Evolutionary conservation across 2,113 vertebrate species (phyloP), one percentile per base, ranked within the genome.

Genomic region (Otus sunia): DNA sequence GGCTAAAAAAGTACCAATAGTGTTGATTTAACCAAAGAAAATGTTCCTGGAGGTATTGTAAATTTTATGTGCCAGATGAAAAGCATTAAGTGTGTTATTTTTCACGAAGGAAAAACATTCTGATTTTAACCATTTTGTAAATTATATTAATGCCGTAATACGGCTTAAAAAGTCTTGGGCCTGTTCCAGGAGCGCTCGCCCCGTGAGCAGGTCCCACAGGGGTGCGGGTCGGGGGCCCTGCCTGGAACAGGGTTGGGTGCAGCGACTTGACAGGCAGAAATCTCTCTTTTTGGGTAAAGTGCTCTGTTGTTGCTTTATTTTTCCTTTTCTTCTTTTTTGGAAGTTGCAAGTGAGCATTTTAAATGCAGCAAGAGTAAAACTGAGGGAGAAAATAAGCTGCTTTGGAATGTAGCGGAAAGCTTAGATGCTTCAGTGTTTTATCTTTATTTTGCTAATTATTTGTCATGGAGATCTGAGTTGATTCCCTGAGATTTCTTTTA

Each of bases 51-150:
- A 98, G 98, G 97, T 98, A 98, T 87, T 98, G 97, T 98, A 98
- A 98, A 98, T 97, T 98, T 98, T 98, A 98, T 97, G 97, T 97
- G 97, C 98, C 98, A 98, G 97, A 96, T 98, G 98, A 98, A 98
- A 98, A 97, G 90, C 97, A 98, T 98, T 98, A 98, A 97, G 95
- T 92, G 88, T 97, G 96, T 96, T 97, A 96, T 98, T 97, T 97
- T 98, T 97, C 94, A 59, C 9, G 86, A 92, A 98, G 96, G 96
- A 96, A 98, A 98, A 98, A 95, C 94, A 95, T 95, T 97, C 89
- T 71, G 92, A 95, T 97, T 97, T 97, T 97, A 97, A 97, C 95
- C 90, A 88, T 98, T 98, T 98, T 98, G 88, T 97, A 97, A 98
- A 97, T 98, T 96, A 97, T 97, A 94, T 97, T 97, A 97, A 97